These are phyloP conservation scores for Cyaniris semiargus DNA, from an alignment of 2,888 invertebrate genomes.

Conservation along the genomic window DNA sequence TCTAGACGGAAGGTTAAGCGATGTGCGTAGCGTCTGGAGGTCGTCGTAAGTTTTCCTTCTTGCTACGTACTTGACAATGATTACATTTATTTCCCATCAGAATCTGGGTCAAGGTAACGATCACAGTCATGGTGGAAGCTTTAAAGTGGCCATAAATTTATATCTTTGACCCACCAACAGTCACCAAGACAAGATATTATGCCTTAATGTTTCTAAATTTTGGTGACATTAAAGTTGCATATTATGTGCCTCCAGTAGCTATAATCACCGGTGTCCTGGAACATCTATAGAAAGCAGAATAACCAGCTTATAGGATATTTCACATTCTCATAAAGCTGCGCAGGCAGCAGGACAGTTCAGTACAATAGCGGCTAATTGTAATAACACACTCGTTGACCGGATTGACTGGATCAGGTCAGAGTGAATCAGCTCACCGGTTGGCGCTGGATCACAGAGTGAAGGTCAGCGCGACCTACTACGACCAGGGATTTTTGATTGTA, in stretches of 20 bases:
- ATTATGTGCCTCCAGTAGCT: not conserved
- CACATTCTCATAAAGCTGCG: not conserved
- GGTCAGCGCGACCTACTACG: not conserved
- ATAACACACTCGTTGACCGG: not conserved
- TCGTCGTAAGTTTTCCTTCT: not conserved
- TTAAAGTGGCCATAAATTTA: not conserved
- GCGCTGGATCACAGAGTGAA: not conserved
- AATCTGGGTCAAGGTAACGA: not conserved
- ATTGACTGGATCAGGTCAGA: slow-evolving; percentile 12
- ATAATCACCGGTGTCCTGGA: not conserved
- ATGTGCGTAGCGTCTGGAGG: slow-evolving; percentile 4
- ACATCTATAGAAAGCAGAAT: not conserved
- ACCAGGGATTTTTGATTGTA: not conserved
- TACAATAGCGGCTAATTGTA: not conserved
- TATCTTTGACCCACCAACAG: not conserved
- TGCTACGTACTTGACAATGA: not conserved
- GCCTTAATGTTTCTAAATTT: no score
- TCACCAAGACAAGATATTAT: no score
- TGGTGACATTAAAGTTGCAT: no score
- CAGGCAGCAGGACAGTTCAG: not conserved
- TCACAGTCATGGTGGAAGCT: not conserved
- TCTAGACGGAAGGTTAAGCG: not conserved
- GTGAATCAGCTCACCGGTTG: slow-evolving; percentile 1
- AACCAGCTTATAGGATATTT: not conserved
- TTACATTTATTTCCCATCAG: not conserved